Percentiles rank a stretch among this genome's conserved stretches.
Evolutionary conservation across 2,113 vertebrate genomes (phyloP).

Genomic region (Ramphastos sulfuratus): DNA sequence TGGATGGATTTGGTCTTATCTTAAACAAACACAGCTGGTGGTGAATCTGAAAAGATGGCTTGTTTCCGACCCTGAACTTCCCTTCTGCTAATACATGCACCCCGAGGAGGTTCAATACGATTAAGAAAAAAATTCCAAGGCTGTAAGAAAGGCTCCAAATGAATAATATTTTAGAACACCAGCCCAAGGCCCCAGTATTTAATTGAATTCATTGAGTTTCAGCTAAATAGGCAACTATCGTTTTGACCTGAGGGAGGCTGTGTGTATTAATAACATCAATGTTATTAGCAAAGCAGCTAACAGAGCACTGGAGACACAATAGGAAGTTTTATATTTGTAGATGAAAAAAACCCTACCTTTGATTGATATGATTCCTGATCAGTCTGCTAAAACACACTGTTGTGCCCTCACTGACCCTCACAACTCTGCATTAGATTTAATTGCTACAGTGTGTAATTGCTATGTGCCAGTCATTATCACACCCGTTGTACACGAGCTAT

Average conservation of each 20-base stretch:
- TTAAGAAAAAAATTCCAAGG: conserved; percentile 25
- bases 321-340: background rate
- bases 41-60: background rate
- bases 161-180: conserved; percentile 31
- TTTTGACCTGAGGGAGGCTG: conserved; percentile 32
- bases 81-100: background rate
- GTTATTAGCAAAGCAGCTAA: conserved; percentile 31
- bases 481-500: background rate
- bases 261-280: conserved; percentile 23
- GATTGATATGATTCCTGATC: background rate
- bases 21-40: conserved; percentile 21
- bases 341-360: background rate
- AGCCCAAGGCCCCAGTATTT: conserved; percentile 39
- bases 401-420: background rate
- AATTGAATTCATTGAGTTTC: conserved; percentile 57
- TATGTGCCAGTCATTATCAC: background rate
- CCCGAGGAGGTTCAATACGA: conserved; percentile 2
- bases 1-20: background rate
- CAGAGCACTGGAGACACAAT: background rate
- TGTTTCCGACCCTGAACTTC: background rate
- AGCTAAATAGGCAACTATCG: conserved; percentile 48
- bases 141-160: conserved; percentile 9
- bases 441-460: background rate
- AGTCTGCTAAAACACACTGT: background rate
- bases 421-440: conserved; percentile 2